Evolutionary conservation across 2,113 vertebrate species (phyloP), one percentile per base, ranked within the genome.

Genomic region (Ornithorhynchus anatinus): DNA sequence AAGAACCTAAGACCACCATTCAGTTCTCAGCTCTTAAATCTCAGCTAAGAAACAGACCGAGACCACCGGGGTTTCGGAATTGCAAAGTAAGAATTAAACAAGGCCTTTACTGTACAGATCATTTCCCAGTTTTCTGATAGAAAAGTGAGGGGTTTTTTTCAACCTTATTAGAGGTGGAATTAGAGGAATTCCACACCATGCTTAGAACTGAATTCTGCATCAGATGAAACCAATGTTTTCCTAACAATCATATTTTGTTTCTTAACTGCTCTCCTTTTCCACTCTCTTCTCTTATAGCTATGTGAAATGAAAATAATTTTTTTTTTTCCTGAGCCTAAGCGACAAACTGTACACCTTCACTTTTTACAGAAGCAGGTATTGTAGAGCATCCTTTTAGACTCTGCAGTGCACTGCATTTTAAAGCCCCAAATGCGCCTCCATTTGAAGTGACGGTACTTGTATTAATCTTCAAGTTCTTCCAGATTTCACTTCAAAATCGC

Each of bases 301-400:
- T 60, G 50, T 53, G 33, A 59, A 57, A 72, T 69, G 35, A 19
- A 56, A 8, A 33, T 36, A 32, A 32, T 72, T 84, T 63, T 14
- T 5, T 14, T 5, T n/a, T 63, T 39, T 64, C 39, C 36, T 60
- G 4, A 32, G 7, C 2, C 56, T 40, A 57, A 16, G 29, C 40
- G 6, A 66, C 33, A 40, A 64, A 56, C 16, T 53, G 43, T 58
- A 13, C 3, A 13, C 10, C 58, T 29, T 69, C 29, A 43, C 20
- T 76, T 17, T 65, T 40, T 31, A 20, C 37, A 47, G 47, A 70
- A 51, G 54, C 35, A 33, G 11, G 16, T 59, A 6, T 56, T 61
- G 22, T 12, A 4, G 14, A 32, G 50, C 53, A 20, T 9, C 29
- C 7, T 58, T 40, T 29, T 20, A 57, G 8, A 52, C 27, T 59